Base-by-base conservation (phyloP, 2,113 vertebrate genomes). In the Morone saxatilis region DNA sequence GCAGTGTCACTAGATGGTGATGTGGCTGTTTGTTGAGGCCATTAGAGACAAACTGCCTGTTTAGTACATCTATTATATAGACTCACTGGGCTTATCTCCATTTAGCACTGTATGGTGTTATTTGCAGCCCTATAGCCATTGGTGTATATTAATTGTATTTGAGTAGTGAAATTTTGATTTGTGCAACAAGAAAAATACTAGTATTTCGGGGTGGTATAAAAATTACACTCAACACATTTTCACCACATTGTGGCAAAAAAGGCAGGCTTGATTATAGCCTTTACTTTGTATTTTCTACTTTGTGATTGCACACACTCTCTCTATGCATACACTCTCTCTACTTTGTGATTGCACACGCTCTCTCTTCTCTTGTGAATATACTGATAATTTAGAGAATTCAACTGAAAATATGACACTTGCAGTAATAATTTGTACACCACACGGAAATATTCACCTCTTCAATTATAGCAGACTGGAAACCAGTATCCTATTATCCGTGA, bases 1-100 rank as follows among this genome's bases (percentile, higher is more conserved):
- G 31, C 19, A 22, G 17, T n/a, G 66, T 61, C 94, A 87, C 91
- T 93, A 91, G 94, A 89, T 89, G 93, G 92, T 83, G 77, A 77
- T 92, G 84, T 93, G 84, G 85, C 17, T 78, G 16, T 84, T 80
- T 66, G 73, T 17, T 73, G 68, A 59, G n/a, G 3, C 16, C 65
- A n/a, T 72, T 43, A 36, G 25, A 83, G 48, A 12, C 40, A 72
- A 75, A 67, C 40, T 78, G 89, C 78, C 67, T 81, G 77, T 70
- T 86, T 51, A 87, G 81, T 62, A 65, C 83, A 61, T 84, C 61
- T 72, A 48, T 88, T 74, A 86, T 53, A 69, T 48, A 59, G 63
- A 81, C 71, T 89, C 60, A 85, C 54, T 72, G 75, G 60, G 81
- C 62, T 76, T 74, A 65, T 92, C 81, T 83, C 82, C 61, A 80